These are phyloP conservation scores for Oligia strigilis DNA, from an alignment of 2,888 invertebrate species.

Conservation along the genomic window DNA sequence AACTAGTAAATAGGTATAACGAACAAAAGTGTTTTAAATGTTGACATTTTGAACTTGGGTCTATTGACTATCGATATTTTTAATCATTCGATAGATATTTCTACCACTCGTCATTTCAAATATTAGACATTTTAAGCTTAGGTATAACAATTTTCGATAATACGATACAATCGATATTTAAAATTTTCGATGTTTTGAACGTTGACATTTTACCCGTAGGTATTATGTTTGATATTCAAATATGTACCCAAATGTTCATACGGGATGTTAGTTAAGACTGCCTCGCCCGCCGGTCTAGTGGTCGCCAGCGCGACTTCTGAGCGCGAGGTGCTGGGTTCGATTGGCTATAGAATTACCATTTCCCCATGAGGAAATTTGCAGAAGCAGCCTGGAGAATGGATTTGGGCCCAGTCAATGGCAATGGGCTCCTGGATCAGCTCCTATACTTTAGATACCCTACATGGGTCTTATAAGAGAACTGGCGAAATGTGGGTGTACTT, in stretches of 20 bases:
- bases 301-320: neutral
- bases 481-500: neutral
- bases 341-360: neutral
- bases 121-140: too few species aligned
- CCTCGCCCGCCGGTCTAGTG: neutral
- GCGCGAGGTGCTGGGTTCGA: neutral
- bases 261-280: slow-evolving; percentile 20
- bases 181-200: too few species aligned
- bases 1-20: too few species aligned
- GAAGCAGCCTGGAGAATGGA: neutral
- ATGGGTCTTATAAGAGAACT: neutral
- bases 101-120: too few species aligned
- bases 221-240: too few species aligned
- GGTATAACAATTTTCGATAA: too few species aligned
- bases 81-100: too few species aligned
- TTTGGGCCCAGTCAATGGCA: neutral
- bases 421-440: neutral
- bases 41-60: too few species aligned
- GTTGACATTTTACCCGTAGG: too few species aligned
- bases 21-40: too few species aligned
- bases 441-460: neutral
- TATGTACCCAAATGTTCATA: neutral
- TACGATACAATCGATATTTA: too few species aligned
- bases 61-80: too few species aligned
- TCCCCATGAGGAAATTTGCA: neutral